These are phyloP conservation scores for Apostichopus leukothele DNA, from an alignment of 53 echinoderm and acorn worm genomes.

Conservation along the genomic window DNA sequence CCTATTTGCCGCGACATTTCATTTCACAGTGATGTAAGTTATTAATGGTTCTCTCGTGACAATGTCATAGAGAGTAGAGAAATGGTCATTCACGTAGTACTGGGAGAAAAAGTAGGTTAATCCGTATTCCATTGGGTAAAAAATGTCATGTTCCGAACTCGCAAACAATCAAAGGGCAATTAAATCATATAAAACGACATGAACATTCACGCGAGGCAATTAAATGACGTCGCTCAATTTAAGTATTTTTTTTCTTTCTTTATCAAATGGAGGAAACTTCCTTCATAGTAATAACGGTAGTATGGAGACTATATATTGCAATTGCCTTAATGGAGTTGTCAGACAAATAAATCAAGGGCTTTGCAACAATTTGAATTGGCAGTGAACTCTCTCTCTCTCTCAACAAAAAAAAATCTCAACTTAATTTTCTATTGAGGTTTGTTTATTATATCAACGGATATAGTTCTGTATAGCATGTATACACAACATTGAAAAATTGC, in stretches of 20 bases:
- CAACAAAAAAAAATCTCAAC: too few species aligned
- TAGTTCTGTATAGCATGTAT: too few species aligned
- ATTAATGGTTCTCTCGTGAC: background rate
- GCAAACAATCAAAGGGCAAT: conserved; percentile 18
- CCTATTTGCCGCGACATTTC: background rate
- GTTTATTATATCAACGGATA: too few species aligned
- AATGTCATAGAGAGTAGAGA: background rate
- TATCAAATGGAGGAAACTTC: background rate
- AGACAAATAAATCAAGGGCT: too few species aligned
- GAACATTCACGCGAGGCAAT: background rate
- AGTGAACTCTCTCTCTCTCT: too few species aligned
- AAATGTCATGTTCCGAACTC: background rate
- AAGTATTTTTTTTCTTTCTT: background rate
- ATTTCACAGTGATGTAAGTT: background rate
- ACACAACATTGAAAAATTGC: too few species aligned
- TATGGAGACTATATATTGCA: background rate
- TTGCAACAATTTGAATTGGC: too few species aligned
- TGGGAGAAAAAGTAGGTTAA: background rate
- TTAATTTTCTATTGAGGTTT: too few species aligned
- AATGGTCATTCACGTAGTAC: background rate
- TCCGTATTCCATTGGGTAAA: conserved; percentile 14
- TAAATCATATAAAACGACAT: conserved; percentile 15
- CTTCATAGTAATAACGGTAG: background rate
- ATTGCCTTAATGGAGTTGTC: background rate
- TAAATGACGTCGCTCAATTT: background rate